Base-by-base conservation (phyloP, 2,797 vertebrate species). In the Tauraco hartlaubi region DNA sequence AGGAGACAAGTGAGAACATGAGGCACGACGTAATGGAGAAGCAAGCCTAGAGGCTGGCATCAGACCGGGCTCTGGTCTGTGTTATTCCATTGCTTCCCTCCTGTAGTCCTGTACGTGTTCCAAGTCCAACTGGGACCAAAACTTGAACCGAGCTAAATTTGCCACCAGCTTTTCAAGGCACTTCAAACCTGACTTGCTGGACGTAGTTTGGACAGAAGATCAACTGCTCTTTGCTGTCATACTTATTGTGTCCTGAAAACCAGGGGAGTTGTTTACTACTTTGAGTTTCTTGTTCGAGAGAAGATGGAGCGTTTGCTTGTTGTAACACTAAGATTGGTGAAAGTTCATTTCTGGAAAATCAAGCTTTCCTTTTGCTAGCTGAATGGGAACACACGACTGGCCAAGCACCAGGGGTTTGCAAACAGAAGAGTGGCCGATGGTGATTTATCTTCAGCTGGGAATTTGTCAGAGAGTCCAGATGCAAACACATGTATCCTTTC, bases 241-340 rank as follows among this genome's bases (percentile, higher is more conserved):
- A 29, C 5, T 3, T 23, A 6, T 6, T 13, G 17, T 44, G 58
- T 44, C 28, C 66, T 54, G 74, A 37, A 44, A 51, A 41, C 14
- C 0, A 22, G 14, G 4, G 3, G 11, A 49, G 33, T 8, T 15
- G 43, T 52, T 73, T 18, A 4, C 49, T 67, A 1, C 25, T 43
- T 29, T 18, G 39, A 21, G 29, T 46, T 74, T 31, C 19, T 80
- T 54, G 39, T 52, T 16, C 15, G 28, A 72, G 72, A 52, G 7
- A 16, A 15, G 22, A 16, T 2, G 15, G 25, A 83, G 3, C 15
- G 2, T 56, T 69, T 72, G 37, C 23, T 69, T 5, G 9, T 15
- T 44, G 25, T 51, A 8, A 39, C 39, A 33, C 54, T 68, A 2
- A 0, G 1, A 7, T 0, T 54, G 37, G 44, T 74, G 64, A 15